These are phyloP conservation scores for Hypotaenidia okinawae DNA, from an alignment of 2,797 vertebrate species.

Conservation along the genomic window DNA sequence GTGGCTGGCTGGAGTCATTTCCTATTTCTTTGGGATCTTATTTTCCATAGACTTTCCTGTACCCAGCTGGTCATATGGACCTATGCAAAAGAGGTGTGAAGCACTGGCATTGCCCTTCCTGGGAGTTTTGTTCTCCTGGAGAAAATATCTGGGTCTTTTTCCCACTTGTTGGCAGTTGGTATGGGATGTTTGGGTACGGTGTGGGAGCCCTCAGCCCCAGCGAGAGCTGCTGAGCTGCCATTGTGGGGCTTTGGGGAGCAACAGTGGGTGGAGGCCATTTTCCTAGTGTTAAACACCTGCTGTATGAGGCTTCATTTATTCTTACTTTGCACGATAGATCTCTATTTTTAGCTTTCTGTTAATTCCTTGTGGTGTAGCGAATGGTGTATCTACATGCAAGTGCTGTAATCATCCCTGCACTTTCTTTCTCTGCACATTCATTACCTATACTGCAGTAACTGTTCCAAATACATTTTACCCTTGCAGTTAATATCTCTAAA, in stretches of 20 bases:
- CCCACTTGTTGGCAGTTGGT: rapidly evolving
- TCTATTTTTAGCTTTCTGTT: slow-evolving; percentile 7
- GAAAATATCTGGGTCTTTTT: not conserved
- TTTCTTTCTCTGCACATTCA: not conserved
- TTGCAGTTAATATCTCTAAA: not conserved
- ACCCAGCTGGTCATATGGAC: not conserved
- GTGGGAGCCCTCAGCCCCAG: not conserved
- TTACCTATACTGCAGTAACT: not conserved
- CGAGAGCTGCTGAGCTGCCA: not conserved
- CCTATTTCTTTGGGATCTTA: not conserved
- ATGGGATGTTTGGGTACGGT: rapidly evolving
- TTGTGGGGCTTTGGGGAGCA: not conserved
- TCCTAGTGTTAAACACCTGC: not conserved
- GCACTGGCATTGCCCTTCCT: not conserved
- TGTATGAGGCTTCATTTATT: not conserved
- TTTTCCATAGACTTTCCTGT: not conserved
- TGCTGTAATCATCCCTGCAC: not conserved
- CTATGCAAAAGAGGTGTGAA: not conserved
- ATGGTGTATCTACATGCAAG: not conserved
- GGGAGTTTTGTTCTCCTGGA: not conserved
- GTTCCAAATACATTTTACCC: not conserved
- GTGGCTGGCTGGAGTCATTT: not conserved
- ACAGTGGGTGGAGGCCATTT: not conserved
- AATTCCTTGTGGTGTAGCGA: not conserved
- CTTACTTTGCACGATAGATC: not conserved